Conservation (phyloP, 2,888 invertebrate species). For the Xestobium rufovillosum region DNA sequence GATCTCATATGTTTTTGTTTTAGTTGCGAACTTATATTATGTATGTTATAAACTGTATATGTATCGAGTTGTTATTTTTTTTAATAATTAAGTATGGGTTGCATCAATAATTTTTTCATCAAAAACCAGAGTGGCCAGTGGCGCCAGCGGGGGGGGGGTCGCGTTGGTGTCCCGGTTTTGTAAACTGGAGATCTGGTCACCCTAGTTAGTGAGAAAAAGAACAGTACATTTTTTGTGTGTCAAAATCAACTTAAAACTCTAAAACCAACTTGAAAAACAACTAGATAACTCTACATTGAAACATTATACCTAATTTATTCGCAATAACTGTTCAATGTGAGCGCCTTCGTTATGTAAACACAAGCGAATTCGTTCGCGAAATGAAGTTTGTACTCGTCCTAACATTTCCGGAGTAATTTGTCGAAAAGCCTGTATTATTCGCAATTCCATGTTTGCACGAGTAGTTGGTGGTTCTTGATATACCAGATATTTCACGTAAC, state of each 20-base stretch:
- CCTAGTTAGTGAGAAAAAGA: too few species aligned
- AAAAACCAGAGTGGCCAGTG: too few species aligned
- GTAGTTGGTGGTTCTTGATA: neutral
- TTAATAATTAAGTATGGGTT: too few species aligned
- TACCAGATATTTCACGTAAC: slow-evolving; percentile 1
- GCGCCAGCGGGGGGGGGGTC: too few species aligned
- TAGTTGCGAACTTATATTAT: too few species aligned
- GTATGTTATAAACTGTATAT: too few species aligned
- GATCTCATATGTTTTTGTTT: too few species aligned
- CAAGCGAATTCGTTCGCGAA: slow-evolving; percentile 3
- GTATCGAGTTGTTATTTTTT: too few species aligned
- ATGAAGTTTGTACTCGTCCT: slow-evolving; percentile 2
- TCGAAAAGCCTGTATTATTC: slow-evolving; percentile 1
- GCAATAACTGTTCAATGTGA: slow-evolving; percentile 1
- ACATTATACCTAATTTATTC: slow-evolving; percentile 1
- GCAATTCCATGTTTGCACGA: neutral
- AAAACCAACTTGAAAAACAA: slow-evolving; percentile 1
- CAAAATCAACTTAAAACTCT: slow-evolving; percentile 1
- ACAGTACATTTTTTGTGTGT: neutral
- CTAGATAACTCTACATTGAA: neutral
- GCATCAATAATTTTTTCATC: too few species aligned
- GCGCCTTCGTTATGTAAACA: slow-evolving; percentile 2
- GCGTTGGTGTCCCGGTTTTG: too few species aligned
- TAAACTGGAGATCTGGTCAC: too few species aligned
- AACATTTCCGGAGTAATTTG: neutral